Percentiles rank a stretch among this genome's conserved stretches.
Evolutionary conservation across 2,113 vertebrate species (phyloP).

Genomic region (Nothoprocta pentlandii): DNA sequence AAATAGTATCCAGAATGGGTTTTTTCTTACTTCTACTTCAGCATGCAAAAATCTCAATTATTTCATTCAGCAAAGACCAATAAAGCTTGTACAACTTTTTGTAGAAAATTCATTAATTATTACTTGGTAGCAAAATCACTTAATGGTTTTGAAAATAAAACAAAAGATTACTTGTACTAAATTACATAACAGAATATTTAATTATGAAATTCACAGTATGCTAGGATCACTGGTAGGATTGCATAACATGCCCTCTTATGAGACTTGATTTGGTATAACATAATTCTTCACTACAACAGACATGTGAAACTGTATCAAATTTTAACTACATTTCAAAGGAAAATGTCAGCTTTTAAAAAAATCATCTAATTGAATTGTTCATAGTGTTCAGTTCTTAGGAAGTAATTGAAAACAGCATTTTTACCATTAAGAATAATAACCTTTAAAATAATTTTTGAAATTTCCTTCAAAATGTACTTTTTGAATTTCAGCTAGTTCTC

Average conservation of each 20-base stretch:
- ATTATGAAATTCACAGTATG: neutral
- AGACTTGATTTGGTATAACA: neutral
- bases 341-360: neutral
- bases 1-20: conserved; percentile 10
- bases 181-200: conserved; percentile 31
- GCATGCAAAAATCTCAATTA: conserved; percentile 8
- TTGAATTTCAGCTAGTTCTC: neutral
- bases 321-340: neutral
- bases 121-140: neutral
- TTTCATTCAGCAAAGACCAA: conserved; percentile 21
- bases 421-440: neutral
- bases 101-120: neutral
- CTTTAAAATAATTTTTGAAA: conserved; percentile 2
- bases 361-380: neutral
- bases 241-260: neutral
- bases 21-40: neutral
- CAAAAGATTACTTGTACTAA: neutral
- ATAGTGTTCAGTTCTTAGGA: neutral
- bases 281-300: neutral
- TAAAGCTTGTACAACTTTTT: neutral
- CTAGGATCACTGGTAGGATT: neutral
- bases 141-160: neutral
- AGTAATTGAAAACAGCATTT: neutral
- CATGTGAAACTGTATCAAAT: neutral
- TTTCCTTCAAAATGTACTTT: conserved; percentile 8